These are phyloP conservation scores for Eira barbara DNA, from an alignment of 2,113 vertebrate genomes.

Conservation along the genomic window DNA sequence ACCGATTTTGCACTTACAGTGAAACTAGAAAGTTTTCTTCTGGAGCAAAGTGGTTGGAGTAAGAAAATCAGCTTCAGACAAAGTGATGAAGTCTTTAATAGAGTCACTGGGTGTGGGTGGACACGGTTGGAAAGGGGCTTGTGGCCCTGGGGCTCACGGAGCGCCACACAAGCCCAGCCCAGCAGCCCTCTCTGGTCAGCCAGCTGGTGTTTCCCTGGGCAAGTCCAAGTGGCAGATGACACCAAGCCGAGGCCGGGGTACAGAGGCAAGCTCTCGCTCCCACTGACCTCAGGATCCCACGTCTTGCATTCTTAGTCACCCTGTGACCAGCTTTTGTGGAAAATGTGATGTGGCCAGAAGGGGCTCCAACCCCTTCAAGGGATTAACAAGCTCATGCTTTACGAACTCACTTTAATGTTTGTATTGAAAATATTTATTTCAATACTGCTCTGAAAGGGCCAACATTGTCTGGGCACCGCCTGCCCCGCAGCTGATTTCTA, in stretches of 20 bases:
- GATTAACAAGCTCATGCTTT: not conserved
- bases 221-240: not conserved
- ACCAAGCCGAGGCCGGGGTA: not conserved
- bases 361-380: not conserved
- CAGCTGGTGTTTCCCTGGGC: not conserved
- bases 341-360: not conserved
- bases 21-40: not conserved
- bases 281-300: fast-evolving
- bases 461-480: not conserved
- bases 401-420: conserved; percentile 34
- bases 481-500: not conserved
- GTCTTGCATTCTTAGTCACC: not conserved
- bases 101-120: not conserved
- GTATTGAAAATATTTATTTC: conserved; percentile 54
- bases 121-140: not conserved
- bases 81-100: not conserved
- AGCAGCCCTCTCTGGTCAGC: not conserved
- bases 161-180: too few species aligned
- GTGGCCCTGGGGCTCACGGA: not conserved
- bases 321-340: not conserved
- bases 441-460: not conserved
- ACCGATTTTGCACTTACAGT: not conserved
- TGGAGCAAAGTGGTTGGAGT: not conserved
- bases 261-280: not conserved
- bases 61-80: not conserved